Evolutionary conservation across 30 jellyfish, hydroid and myxozoan genomes (phyloP).

Genomic region (Chrysaora quinquecirrha): DNA sequence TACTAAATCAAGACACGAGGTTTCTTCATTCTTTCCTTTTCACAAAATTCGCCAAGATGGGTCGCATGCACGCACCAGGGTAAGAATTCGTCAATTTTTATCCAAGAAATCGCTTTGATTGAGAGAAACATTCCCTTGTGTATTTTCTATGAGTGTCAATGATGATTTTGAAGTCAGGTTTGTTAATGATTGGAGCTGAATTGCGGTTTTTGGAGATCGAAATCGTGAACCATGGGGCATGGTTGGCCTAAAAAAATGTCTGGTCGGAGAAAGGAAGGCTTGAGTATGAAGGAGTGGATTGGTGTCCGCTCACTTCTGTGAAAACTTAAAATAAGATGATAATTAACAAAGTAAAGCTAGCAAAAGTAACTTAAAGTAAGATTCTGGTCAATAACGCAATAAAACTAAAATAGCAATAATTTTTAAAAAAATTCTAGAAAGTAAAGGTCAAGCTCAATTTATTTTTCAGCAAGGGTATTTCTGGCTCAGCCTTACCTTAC

Average conservation of each 20-base stretch:
- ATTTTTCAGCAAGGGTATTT: constrained; percentile 90
- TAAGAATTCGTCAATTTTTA: constrained; percentile 45
- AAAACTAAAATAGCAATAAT: too few species aligned
- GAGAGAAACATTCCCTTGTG: too few species aligned
- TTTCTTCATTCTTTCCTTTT: constrained; percentile 21
- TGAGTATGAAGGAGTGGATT: constrained; percentile 7
- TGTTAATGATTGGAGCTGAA: too few species aligned
- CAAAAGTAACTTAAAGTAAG: too few species aligned
- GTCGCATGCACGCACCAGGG: constrained; percentile 99
- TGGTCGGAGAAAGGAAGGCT: constrained; percentile 9
- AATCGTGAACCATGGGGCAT: too few species aligned
- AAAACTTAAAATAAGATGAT: neutral
- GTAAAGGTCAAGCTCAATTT: neutral
- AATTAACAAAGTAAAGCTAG: neutral
- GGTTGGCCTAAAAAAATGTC: neutral
- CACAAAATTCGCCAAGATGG: constrained; percentile 89
- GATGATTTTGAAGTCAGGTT: too few species aligned
- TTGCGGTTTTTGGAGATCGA: too few species aligned
- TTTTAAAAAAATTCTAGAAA: too few species aligned
- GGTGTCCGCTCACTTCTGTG: neutral
- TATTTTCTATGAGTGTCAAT: too few species aligned
- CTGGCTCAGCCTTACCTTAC: constrained; percentile 99
- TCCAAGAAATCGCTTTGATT: too few species aligned
- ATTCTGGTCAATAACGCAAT: too few species aligned
- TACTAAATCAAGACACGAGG: constrained; percentile 52